Evolutionary conservation across 2,113 vertebrate genomes (phyloP).

Genomic region (Corapipo altera): DNA sequence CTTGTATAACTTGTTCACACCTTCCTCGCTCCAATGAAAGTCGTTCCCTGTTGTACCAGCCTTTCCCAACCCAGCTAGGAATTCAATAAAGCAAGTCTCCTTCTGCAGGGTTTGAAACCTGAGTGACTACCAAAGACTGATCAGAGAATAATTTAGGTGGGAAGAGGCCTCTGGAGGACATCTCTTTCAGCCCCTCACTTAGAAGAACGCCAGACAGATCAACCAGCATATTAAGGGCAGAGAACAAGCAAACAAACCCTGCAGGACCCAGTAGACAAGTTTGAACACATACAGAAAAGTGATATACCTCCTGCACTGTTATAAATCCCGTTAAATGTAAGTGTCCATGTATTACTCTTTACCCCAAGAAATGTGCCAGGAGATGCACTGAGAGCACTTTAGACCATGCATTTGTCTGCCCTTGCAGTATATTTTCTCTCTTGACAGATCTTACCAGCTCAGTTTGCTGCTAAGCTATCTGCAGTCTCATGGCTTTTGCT

Average conservation of each 20-base stretch:
- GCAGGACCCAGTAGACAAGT: rapidly evolving
- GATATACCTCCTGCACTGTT: background rate
- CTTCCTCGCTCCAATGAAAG: background rate
- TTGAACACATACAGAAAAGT: background rate
- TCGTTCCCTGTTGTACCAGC: background rate
- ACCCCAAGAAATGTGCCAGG: background rate
- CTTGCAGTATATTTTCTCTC: background rate
- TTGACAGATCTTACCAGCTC: background rate
- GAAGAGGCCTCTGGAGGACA: background rate
- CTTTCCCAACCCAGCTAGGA: background rate
- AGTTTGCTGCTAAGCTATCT: background rate
- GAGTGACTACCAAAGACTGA: background rate
- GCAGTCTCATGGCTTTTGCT: background rate
- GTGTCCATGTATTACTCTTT: background rate
- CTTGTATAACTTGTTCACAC: background rate
- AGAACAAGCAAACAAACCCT: background rate
- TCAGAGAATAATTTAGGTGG: background rate
- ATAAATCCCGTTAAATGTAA: background rate
- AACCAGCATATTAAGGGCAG: background rate
- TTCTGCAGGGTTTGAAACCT: background rate
- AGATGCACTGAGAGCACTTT: background rate
- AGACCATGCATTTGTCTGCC: background rate
- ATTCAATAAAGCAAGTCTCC: background rate
- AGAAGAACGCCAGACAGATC: background rate
- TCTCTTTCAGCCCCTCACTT: background rate